Conservation (phyloP, 1,140 invertebrate genomes). For the Lethrus apterus region DNA sequence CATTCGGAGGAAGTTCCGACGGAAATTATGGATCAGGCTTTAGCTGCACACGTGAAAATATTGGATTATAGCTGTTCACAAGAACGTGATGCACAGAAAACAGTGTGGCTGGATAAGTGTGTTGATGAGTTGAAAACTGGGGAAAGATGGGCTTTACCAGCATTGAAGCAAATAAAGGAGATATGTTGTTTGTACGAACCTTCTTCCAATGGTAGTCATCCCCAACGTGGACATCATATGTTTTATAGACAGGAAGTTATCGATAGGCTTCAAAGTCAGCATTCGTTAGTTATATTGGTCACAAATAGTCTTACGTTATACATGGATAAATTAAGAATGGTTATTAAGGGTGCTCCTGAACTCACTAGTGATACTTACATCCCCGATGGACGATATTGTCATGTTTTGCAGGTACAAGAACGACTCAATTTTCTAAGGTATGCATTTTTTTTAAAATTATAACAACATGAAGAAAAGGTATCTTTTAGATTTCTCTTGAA, state of each 20-base stretch:
- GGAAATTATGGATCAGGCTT: slow-evolving; percentile 95
- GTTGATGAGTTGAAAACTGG: slow-evolving; percentile 87
- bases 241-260: slow-evolving; percentile 74
- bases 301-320: slow-evolving; percentile 88
- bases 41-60: slow-evolving; percentile 94
- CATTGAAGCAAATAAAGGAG: slow-evolving; percentile 91
- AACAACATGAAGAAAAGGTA: too few species aligned
- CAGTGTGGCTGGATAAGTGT: slow-evolving; percentile 91
- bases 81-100: slow-evolving; percentile 93
- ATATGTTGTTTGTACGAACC: slow-evolving; percentile 92
- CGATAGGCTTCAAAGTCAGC: slow-evolving; percentile 83
- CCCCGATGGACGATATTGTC: slow-evolving; percentile 85
- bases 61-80: slow-evolving; percentile 95
- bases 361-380: slow-evolving; percentile 75
- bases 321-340: slow-evolving; percentile 75
- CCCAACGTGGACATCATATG: slow-evolving; percentile 54
- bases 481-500: slow-evolving; percentile 68
- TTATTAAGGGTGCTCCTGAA: slow-evolving; percentile 65
- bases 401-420: slow-evolving; percentile 88
- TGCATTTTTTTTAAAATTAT: not conserved
- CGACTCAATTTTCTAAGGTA: slow-evolving; percentile 80
- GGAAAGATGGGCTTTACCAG: slow-evolving; percentile 88
- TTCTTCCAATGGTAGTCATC: slow-evolving; percentile 42
- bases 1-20: slow-evolving; percentile 94
- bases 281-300: slow-evolving; percentile 88